Evolutionary conservation across 2,113 vertebrate genomes (phyloP).

Genomic region (Ovibos moschatus): DNA sequence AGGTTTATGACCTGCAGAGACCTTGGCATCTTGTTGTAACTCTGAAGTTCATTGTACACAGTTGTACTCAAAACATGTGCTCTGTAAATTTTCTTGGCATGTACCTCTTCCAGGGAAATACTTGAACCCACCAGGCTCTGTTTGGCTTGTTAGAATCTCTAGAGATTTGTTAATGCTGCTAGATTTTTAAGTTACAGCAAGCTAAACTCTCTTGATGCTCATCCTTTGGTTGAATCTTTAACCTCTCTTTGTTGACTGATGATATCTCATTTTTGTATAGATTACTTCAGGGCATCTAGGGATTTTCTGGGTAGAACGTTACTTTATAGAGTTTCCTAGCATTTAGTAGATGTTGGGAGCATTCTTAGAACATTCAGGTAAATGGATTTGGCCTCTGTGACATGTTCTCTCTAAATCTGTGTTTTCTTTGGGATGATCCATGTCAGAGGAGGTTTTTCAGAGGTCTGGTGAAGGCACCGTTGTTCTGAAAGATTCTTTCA

Average conservation of each 20-base stretch:
- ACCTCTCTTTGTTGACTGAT: neutral
- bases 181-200: neutral
- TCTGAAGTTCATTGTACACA: neutral
- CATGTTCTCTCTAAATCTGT: neutral
- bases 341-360: neutral
- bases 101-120: neutral
- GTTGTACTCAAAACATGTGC: neutral
- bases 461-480: neutral
- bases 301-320: neutral
- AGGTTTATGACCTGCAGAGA: neutral
- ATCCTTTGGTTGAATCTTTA: neutral
- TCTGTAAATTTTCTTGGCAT: neutral
- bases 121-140: neutral
- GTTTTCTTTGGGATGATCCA: neutral
- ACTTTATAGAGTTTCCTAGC: neutral
- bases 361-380: neutral
- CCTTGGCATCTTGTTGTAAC: neutral
- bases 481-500: neutral
- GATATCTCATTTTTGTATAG: neutral
- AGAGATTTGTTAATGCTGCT: neutral
- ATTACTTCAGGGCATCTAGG: neutral
- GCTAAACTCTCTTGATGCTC: neutral
- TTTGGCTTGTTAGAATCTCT: constrained; percentile 13
- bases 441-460: neutral
- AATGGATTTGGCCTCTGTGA: neutral